Evolutionary conservation across 2,888 invertebrate species (phyloP), one percentile per base, ranked within the genome.

Genomic region (Cheilosia vulpina): DNA sequence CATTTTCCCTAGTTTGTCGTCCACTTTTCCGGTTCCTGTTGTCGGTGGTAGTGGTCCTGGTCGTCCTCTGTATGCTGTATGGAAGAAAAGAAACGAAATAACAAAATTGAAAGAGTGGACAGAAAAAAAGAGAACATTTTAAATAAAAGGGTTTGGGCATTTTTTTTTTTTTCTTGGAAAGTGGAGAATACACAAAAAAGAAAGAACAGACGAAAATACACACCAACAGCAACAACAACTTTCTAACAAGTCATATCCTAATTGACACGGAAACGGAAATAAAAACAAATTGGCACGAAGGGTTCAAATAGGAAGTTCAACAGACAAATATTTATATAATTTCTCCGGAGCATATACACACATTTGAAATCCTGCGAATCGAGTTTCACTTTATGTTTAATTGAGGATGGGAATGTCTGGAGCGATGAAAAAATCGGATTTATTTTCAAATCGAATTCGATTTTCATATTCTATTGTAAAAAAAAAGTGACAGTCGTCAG

Each of bases 1-100:
- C 78, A 79, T 79, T 65, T 75, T 76, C 65, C 71, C 43, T 84
- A 84, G 84, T 84, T 84, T 84, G 79, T 80, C 79, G 79, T 84
- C 84, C 84, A 84, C 79, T 84, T 84, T 84, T 84, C 84, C 84
- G 84, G 84, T 84, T 84, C 84, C 84, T 84, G 79, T 75, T 84
- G 66, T 65, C 79, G 79, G 65, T 66, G 55, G 84, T 75, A 66
- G 71, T 75, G 53, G 53, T 80, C 11, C 9, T 31, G 31, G 31
- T 31, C 9, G 9, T 31, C 31, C 43, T 65, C 45, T 63, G 65
- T 68, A 69, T 60, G 63, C 65, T 71, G 69, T 63, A 31, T 21
- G 63, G 34, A 76, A 66, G 1, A 63, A 71, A 47, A 72, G 15
- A 66, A 80, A 75, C 52, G 21, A 53, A 21, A 34, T n/a, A 57